These are phyloP conservation scores for Nannospalax galili DNA, from an alignment of 2,113 vertebrate species.

Conservation along the genomic window DNA sequence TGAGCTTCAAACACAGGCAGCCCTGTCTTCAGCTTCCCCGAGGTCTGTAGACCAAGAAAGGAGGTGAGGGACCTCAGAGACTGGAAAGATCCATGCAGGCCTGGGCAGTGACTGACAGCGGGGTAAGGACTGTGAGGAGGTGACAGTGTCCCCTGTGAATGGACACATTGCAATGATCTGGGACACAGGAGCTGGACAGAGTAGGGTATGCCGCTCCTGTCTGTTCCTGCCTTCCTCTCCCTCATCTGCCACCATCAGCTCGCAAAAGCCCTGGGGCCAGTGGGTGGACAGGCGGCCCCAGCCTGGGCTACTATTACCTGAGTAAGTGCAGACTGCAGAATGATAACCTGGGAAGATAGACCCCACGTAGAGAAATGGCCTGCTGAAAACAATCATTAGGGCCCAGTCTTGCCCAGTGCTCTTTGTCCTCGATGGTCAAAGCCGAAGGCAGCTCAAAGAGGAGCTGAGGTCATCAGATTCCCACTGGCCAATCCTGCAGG, in stretches of 20 bases:
- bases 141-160: neutral
- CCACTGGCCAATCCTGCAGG: neutral
- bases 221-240: neutral
- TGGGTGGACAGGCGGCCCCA: neutral
- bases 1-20: rapidly evolving
- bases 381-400: slow-evolving; percentile 75
- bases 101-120: neutral
- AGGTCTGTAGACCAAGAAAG: neutral
- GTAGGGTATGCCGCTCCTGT: neutral
- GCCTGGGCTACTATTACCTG: slow-evolving; percentile 69
- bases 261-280: slow-evolving; percentile 43
- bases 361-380: slow-evolving; percentile 40
- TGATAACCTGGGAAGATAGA: slow-evolving; percentile 63
- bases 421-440: neutral
- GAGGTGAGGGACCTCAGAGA: neutral
- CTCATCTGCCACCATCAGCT: slow-evolving; percentile 44
- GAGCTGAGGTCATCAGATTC: slow-evolving; percentile 47
- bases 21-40: neutral
- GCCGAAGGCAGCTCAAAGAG: neutral
- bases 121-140: neutral
- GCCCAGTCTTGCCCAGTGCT: neutral
- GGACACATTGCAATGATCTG: neutral
- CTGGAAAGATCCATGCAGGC: neutral
- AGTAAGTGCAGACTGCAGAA: slow-evolving; percentile 55
- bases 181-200: neutral